phyloP scores from a whole-genome alignment of 2,797 vertebrate genomes.

The Hippoglossus hippoglossus region DNA sequence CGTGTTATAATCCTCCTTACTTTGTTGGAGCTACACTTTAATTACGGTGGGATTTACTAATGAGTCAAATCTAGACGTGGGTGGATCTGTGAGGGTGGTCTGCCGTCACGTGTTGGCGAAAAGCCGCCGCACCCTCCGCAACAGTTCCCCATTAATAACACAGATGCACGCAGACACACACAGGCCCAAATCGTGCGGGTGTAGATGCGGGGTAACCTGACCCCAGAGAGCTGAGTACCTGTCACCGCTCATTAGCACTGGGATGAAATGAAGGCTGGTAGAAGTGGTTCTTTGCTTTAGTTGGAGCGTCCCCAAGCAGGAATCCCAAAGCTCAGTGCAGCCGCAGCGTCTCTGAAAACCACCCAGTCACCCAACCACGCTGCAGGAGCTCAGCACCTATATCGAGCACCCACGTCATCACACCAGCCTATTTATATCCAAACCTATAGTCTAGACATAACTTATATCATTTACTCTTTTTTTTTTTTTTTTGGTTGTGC shows the following conservation, averaged over 20 bases:
- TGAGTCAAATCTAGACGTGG: slow-evolving; percentile 4
- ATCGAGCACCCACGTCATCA: background rate
- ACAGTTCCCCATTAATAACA: slow-evolving; percentile 51
- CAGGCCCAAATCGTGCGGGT: slow-evolving; percentile 14
- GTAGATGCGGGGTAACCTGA: slow-evolving; percentile 63
- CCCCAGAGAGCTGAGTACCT: slow-evolving; percentile 62
- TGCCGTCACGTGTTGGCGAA: slow-evolving; percentile 52
- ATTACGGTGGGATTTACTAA: slow-evolving; percentile 23
- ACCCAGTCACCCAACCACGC: slow-evolving; percentile 19
- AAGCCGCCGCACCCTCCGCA: slow-evolving; percentile 37
- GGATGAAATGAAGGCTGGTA: slow-evolving; percentile 61
- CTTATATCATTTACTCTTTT: slow-evolving; percentile 4
- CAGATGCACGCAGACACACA: slow-evolving; percentile 15
- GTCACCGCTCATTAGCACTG: slow-evolving; percentile 75
- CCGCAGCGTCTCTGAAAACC: slow-evolving; percentile 48
- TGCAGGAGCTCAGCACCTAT: slow-evolving; percentile 34
- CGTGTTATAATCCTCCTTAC: background rate
- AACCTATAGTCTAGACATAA: slow-evolving; percentile 24
- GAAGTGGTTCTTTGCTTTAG: slow-evolving; percentile 68
- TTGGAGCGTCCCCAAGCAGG: slow-evolving; percentile 69
- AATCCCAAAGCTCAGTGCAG: slow-evolving; percentile 46
- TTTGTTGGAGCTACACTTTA: background rate
- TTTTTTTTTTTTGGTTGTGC: slow-evolving; percentile 14
- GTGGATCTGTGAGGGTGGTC: slow-evolving; percentile 48
- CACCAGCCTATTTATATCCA: slow-evolving; percentile 29